Conservation (phyloP, 2,888 invertebrate genomes). For the Eugnorisma glareosa region DNA sequence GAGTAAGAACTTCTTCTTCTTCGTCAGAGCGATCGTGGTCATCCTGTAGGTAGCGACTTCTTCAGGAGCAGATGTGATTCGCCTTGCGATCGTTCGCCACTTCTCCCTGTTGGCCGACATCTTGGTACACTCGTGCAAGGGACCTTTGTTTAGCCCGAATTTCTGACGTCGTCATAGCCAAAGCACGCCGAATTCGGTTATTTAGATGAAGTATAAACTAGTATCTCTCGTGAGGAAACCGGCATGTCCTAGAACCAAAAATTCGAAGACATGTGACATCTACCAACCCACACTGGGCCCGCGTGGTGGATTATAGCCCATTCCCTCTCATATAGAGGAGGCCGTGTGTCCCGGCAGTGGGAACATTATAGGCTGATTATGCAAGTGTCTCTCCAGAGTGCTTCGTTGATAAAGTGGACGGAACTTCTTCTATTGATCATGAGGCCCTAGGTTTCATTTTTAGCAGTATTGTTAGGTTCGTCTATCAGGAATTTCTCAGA, state of each 20-base stretch:
- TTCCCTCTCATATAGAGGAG: no score
- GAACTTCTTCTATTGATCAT: neutral
- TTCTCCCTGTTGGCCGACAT: neutral
- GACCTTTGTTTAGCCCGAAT: no score
- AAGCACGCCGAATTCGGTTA: neutral
- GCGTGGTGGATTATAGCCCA: no score
- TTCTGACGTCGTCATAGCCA: neutral
- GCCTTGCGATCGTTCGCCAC: neutral
- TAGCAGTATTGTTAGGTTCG: neutral
- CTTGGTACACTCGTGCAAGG: no score
- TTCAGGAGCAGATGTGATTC: neutral
- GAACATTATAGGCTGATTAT: no score
- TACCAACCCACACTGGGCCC: no score
- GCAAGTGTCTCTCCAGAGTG: no score
- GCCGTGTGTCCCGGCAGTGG: no score
- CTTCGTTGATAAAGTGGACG: neutral
- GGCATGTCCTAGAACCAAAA: no score
- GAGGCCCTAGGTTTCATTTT: neutral
- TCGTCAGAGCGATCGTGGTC: neutral
- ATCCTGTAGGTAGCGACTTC: neutral
- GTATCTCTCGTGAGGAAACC: no score
- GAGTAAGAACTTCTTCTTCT: slow-evolving; percentile 68
- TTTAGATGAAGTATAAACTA: neutral
- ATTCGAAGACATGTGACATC: no score
- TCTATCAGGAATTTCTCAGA: neutral